Evolutionary conservation across 2,113 vertebrate genomes (phyloP).

Genomic region (Callipepla squamata): DNA sequence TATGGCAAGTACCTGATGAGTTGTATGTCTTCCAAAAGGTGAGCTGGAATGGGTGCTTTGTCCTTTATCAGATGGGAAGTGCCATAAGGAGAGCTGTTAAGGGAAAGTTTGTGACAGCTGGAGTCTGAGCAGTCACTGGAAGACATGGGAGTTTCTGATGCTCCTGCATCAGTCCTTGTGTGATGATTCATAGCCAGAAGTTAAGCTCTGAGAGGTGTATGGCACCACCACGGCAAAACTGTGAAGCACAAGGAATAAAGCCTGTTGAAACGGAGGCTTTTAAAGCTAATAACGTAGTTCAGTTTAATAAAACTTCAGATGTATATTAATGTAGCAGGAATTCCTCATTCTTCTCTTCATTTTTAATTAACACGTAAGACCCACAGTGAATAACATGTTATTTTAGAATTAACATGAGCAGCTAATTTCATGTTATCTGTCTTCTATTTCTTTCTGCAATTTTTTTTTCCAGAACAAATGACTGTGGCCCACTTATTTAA

Average conservation of each 20-base stretch:
- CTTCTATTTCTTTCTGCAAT: neutral
- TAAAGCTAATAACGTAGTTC: neutral
- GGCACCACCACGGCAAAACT: neutral
- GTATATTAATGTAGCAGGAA: neutral
- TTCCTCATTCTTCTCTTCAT: neutral
- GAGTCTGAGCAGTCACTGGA: conserved; percentile 48
- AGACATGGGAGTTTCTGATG: conserved; percentile 21
- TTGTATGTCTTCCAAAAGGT: neutral
- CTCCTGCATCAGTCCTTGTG: neutral
- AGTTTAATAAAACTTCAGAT: neutral
- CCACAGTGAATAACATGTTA: neutral
- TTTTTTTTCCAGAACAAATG: neutral
- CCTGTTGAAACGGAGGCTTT: neutral
- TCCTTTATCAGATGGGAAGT: neutral
- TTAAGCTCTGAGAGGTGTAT: neutral
- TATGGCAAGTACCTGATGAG: neutral
- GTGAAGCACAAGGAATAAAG: neutral
- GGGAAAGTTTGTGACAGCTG: neutral
- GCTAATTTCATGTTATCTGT: neutral
- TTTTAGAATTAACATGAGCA: neutral
- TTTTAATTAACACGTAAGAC: neutral
- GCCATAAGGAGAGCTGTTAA: neutral
- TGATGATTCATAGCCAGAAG: conserved; percentile 53
- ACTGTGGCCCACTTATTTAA: neutral
- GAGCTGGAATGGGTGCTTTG: accelerated